These are phyloP conservation scores for Alfaro cultratus DNA, from an alignment of 2,797 vertebrate genomes.

Conservation along the genomic window DNA sequence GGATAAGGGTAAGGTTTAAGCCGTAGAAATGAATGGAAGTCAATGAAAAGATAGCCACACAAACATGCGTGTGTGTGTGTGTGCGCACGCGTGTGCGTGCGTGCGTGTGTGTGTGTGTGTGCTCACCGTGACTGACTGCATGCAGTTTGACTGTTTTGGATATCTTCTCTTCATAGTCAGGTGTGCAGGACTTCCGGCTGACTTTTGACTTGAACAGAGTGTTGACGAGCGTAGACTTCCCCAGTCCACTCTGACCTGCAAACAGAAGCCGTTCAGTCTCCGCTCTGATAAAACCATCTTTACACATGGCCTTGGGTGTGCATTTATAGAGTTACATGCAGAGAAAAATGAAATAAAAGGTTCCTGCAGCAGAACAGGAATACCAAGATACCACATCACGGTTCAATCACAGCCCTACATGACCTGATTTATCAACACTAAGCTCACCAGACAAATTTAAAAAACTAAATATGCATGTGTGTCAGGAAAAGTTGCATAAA, in stretches of 20 bases:
- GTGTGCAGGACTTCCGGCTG: conserved; percentile 83
- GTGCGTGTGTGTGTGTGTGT: conserved; percentile 12
- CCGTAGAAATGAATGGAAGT: too few species aligned
- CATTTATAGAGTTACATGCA: background rate
- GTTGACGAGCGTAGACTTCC: conserved; percentile 95
- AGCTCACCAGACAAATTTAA: background rate
- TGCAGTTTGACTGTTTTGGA: conserved; percentile 90
- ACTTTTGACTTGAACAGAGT: conserved; percentile 96
- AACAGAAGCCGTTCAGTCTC: conserved; percentile 7
- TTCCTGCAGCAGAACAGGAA: background rate
- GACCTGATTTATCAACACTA: background rate
- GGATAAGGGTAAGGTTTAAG: too few species aligned
- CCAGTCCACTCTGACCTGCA: conserved; percentile 93
- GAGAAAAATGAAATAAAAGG: background rate
- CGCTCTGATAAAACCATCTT: background rate
- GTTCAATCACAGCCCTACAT: background rate
- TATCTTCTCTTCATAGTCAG: conserved; percentile 78
- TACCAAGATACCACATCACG: background rate
- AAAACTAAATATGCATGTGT: background rate
- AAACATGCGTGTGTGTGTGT: too few species aligned
- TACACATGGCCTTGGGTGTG: background rate
- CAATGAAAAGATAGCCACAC: too few species aligned
- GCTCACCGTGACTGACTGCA: conserved; percentile 86
- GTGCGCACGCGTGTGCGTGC: too few species aligned
- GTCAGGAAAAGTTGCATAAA: background rate